These are phyloP conservation scores for Cataglyphis rosenhaueri DNA, from an alignment of 2,888 invertebrate species.

Conservation along the genomic window DNA sequence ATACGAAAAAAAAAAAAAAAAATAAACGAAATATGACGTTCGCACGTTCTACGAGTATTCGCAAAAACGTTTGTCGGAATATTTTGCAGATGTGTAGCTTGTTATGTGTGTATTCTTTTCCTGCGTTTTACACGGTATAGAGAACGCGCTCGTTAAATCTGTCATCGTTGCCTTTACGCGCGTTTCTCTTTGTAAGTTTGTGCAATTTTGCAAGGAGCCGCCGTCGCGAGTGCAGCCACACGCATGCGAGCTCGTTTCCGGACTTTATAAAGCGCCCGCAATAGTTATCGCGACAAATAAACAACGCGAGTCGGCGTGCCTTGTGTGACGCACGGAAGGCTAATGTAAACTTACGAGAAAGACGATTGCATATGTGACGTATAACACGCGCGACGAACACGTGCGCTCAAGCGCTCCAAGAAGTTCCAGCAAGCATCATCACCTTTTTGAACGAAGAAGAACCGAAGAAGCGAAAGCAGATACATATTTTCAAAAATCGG, in stretches of 20 bases:
- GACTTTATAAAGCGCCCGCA: slow-evolving; percentile 68
- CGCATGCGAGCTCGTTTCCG: slow-evolving; percentile 69
- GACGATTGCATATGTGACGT: slow-evolving; percentile 25
- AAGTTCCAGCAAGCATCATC: slow-evolving; percentile 1
- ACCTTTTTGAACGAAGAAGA: not conserved
- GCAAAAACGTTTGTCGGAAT: slow-evolving; percentile 29
- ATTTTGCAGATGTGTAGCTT: slow-evolving; percentile 29
- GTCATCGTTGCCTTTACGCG: slow-evolving; percentile 8
- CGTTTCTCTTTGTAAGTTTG: slow-evolving; percentile 28
- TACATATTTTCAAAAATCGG: not conserved
- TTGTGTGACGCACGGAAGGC: not conserved
- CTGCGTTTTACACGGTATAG: slow-evolving; percentile 28
- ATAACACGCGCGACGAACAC: slow-evolving; percentile 31
- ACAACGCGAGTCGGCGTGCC: slow-evolving; percentile 54
- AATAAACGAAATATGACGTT: not conserved
- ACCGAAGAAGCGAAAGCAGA: not conserved
- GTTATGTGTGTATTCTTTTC: slow-evolving; percentile 25
- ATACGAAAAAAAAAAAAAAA: not conserved
- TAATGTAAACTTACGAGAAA: slow-evolving; percentile 39
- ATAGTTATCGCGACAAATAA: slow-evolving; percentile 65
- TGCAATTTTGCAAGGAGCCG: slow-evolving; percentile 37
- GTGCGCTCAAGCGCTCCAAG: slow-evolving; percentile 10
- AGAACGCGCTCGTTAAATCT: slow-evolving; percentile 48
- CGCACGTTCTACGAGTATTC: not conserved
- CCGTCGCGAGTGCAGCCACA: slow-evolving; percentile 48